Base-by-base conservation (phyloP, 1,140 invertebrate genomes). In the Zeugodacus cucurbitae region DNA sequence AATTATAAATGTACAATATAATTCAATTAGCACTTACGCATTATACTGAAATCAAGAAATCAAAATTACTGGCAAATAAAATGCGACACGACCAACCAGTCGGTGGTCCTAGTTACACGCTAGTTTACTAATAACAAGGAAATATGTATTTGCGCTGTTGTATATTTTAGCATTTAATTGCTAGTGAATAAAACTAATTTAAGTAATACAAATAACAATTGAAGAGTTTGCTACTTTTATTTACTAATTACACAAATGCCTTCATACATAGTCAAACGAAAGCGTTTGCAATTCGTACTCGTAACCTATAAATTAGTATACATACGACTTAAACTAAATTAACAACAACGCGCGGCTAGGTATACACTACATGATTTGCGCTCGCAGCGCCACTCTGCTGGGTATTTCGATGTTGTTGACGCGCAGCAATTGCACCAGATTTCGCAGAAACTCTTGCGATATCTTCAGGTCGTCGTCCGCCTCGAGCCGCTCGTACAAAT, bases 401-500 rank as follows among this genome's bases (percentile, higher is more conserved):
- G 93, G 93, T 86, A 93, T 90, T 87, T 93, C 90, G 7, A 92
- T 74, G 22, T 92, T 90, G 88, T 93, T 93, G 4, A 91, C 78
- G 41, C 90, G 90, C 37, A 93, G 87, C 85, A 93, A 82, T 41
- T 92, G 89, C 1, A 93, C 92, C 59, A 93, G 70, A 88, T 90
- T 93, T 8, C 91, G 90, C 0, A 93, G 59, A 74, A 93, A 93
- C 5, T 93, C 90, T 48, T 91, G 91, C 22, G 93, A 93, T 11
- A 93, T 88, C 86, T 93, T 93, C 5, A 92, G 86, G 62, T 93
- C 90, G 86, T 94, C 91, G 70, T 93, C 92, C 11, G 89, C 90
- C 41, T 93, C 88, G 87, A 95, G 91, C 32, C 91, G 89, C 17
- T 94, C 90, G 62, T 90, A 94, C 17, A 95, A 90, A 62, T 91